Evolutionary conservation across 2,888 invertebrate species (phyloP), one percentile per base, ranked within the genome.

Genomic region (Amblyjoppa proteus): DNA sequence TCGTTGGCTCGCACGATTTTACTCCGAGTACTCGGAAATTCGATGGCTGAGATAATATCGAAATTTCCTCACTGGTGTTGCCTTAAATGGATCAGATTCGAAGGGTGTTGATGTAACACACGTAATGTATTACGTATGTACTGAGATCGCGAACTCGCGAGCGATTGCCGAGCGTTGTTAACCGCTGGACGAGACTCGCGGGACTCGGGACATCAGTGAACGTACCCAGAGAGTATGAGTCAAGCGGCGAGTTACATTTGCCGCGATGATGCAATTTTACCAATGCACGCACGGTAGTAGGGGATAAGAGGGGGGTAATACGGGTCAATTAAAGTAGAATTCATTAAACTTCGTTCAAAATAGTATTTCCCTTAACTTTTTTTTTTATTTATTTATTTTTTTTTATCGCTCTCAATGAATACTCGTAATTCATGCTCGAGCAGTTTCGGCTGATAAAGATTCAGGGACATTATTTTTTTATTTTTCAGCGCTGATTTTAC

Each of bases 121-220:
- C 31, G 61, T 16, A 4, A 31, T 16, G 25, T 58, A 11, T 28
- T 61, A 61, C 31, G n/a, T 13, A 25, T 31, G 20, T 20, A 53
- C n/a, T 2, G 16, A 53, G 16, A 68, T 13, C 41, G 2, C 25
- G 66, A 56, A 58, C 41, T 41, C 76, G 76, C 66, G 53, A 13
- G 53, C 64, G 64, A 38, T 68, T 41, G 51, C 28, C 41, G n/a
- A 41, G 41, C 53, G 68, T 45, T 68, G 66, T 25, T 53, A 68
- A 51, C 38, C 41, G 51, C 68, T 68, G 25, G 16, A 68, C 76
- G 76, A 77, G 34, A 76, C 76, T 66, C 38, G 66, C 66, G 51
- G 53, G 38, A 68, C 66, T 75, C 45, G 51, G 76, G 68, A 68
- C 66, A 38, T 66, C 66, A 25, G 68, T n/a, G 68, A 77, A 66